Evolutionary conservation across 2,888 invertebrate genomes (phyloP).

Genomic region (Digitonthophagus gazella): DNA sequence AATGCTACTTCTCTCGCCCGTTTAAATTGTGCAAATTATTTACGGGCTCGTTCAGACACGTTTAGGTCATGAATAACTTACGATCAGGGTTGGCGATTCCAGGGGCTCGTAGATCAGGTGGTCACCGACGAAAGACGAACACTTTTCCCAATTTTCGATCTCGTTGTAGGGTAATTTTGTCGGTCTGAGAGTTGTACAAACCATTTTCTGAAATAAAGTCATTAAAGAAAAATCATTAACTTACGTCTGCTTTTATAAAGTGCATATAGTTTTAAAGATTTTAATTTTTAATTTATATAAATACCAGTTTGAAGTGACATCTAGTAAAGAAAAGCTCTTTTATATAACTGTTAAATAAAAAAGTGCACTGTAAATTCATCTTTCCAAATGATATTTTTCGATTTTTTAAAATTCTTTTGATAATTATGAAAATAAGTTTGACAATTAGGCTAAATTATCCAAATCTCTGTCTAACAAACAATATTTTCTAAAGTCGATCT

Average conservation of each 20-base stretch:
- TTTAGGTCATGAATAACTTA: constrained; percentile 54
- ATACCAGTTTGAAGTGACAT: no score
- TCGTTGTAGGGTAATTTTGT: constrained; percentile 71
- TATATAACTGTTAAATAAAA: no score
- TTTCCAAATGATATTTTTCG: no score
- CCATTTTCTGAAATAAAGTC: constrained; percentile 70
- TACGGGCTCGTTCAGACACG: constrained; percentile 18
- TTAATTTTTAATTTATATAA: not conserved
- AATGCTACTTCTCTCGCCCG: not conserved
- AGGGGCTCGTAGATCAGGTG: constrained; percentile 74
- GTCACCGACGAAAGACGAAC: constrained; percentile 74
- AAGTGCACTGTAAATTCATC: no score
- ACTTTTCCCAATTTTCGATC: constrained; percentile 69
- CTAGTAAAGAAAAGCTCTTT: no score
- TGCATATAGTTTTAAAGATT: not conserved
- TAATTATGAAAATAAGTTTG: no score
- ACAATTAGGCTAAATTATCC: no score
- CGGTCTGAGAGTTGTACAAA: constrained; percentile 78
- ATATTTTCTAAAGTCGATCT: no score
- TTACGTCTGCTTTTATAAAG: not conserved
- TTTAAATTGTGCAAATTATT: constrained; percentile 20
- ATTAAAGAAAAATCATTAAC: constrained; percentile 30
- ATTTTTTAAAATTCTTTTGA: no score
- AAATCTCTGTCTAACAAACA: no score
- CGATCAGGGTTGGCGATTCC: constrained; percentile 63